Evolutionary conservation across 1,140 invertebrate genomes (phyloP), one percentile per base, ranked within the genome.

Genomic region (Drosophila baimaii): DNA sequence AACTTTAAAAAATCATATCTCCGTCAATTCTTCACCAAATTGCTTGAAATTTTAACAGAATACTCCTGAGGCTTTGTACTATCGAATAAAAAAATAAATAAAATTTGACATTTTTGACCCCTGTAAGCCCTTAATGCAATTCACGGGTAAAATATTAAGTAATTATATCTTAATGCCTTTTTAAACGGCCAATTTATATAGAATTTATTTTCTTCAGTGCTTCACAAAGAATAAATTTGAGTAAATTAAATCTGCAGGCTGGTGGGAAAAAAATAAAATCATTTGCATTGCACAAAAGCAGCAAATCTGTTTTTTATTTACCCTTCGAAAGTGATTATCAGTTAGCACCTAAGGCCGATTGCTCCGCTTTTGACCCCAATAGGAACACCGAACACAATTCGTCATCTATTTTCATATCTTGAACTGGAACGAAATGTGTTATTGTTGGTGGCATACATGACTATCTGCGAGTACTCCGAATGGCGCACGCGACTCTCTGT

Each of bases 371-470:
- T 86, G 82, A 85, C 82, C 82, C 65, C 68, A 75, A 75, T 85
- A 47, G 25, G 7, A 79, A 49, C 10, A 49, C 10, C 37, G 8
- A 51, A n/a, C 23, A 27, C n/a, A 51, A 68, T 66, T 69, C 57
- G 56, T 82, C 66, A 55, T 44, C 62, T 39, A 21, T 23, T 7
- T n/a, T 35, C n/a, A 49, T 52, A 21, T 33, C 31, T 52, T 21
- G 31, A 52, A 35, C 49, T 52, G 49, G 49, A 52, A 43, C 25
- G 57, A 44, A 46, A 17, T 35, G 47, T 49, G 35, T 64, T n/a
- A n/a, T n/a, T n/a, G n/a, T 65, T 63, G 55, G 47, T 79, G 83
- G 83, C 79, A 88, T 88, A 88, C 83, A 79, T 88, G 83, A 88
- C 83, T 88, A 59, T 76, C 72, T 9, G 68, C 47, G 54, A 80